Conservation (phyloP, 2,888 invertebrate species). For the Athalia circularis region DNA sequence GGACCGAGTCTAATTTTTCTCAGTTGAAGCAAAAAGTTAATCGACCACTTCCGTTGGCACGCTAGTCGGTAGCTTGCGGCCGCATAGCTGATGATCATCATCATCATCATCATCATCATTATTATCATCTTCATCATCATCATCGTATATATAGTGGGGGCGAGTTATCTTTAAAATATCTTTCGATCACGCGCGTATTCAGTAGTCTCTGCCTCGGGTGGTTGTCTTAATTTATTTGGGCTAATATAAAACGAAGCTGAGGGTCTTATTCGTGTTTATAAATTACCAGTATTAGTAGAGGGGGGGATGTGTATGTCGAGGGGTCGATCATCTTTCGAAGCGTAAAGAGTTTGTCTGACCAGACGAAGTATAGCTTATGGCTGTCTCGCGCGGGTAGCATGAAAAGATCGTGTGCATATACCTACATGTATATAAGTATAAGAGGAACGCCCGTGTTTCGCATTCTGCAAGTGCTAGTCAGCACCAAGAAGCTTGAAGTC, state of each 20-base stretch:
- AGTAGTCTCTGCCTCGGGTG: too few relatives aligned
- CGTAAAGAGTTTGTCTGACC: too few relatives aligned
- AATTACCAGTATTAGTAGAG: too few relatives aligned
- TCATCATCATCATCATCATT: not conserved
- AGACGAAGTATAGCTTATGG: too few relatives aligned
- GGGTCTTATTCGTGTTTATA: too few relatives aligned
- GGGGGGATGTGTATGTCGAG: not conserved
- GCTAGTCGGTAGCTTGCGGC: not conserved
- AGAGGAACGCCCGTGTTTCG: conserved; percentile 49
- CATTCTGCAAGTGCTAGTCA: conserved; percentile 68
- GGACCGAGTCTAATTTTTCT: conserved; percentile 65
- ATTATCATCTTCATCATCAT: too few relatives aligned
- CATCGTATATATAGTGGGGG: not conserved
- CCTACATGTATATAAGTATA: too few relatives aligned
- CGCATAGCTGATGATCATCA: not conserved
- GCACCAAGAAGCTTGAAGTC: conserved; percentile 54
- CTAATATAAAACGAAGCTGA: too few relatives aligned
- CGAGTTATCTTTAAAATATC: conserved; percentile 1
- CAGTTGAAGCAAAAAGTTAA: conserved; percentile 68
- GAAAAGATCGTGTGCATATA: too few relatives aligned
- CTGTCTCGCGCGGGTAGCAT: too few relatives aligned
- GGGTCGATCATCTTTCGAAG: conserved; percentile 25
- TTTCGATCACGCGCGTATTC: not conserved
- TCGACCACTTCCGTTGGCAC: conserved; percentile 66
- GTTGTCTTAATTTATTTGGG: too few relatives aligned